Percentiles rank a stretch among this genome's conserved stretches.
These are phyloP conservation scores for Macquaria ambigua DNA, from an alignment of 2,113 vertebrate species.

Conservation along the genomic window DNA sequence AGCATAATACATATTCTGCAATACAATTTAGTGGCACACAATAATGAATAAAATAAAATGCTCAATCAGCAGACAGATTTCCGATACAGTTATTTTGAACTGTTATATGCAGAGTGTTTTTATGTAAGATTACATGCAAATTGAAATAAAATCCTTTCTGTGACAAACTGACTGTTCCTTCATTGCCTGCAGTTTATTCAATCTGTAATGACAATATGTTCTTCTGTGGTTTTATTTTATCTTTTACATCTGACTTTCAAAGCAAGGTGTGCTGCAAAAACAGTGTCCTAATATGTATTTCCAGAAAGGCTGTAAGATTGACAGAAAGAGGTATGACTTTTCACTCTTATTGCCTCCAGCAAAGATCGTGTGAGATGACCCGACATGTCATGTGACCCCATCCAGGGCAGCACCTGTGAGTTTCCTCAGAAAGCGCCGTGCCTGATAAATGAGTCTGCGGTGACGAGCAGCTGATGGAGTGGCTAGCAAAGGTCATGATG, in stretches of 20 bases:
- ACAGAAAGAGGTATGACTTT: background rate
- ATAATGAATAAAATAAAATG: background rate
- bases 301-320: background rate
- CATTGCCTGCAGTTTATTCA: background rate
- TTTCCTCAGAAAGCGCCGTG: constrained; percentile 51
- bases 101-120: background rate
- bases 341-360: constrained; percentile 65
- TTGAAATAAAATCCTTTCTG: background rate
- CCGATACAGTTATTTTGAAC: background rate
- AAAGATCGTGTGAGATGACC: constrained; percentile 78
- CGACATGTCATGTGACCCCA: constrained; percentile 69
- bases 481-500: constrained; percentile 73
- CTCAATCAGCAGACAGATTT: background rate
- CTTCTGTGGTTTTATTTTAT: background rate
- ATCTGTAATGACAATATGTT: background rate
- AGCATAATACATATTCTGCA: background rate
- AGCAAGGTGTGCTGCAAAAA: background rate
- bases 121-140: background rate
- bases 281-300: background rate
- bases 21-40: constrained; percentile 8
- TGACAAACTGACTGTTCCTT: background rate
- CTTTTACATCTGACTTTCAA: background rate
- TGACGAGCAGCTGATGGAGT: constrained; percentile 78
- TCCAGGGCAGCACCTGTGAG: constrained; percentile 74
- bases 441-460: constrained; percentile 75